Evolutionary conservation across 2,113 vertebrate species (phyloP), one percentile per base, ranked within the genome.

Genomic region (Peucedramus taeniatus): DNA sequence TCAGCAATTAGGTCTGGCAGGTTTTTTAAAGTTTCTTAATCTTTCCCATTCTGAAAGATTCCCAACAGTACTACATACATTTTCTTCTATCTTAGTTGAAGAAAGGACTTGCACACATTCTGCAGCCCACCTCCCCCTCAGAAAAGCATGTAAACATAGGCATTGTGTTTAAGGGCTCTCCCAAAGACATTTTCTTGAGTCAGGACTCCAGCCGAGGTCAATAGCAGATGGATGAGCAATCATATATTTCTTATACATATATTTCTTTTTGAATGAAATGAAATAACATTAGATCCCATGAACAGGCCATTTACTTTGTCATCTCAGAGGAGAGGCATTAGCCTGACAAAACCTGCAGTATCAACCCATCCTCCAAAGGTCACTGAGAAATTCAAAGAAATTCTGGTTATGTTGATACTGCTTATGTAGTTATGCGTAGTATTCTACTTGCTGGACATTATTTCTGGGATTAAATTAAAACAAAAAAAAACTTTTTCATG

Each of bases 381-480:
- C 47, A 70, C 56, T 44, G 35, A 47, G 66, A 90, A 80, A 97
- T 40, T 53, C 47, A 61, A 72, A 89, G 57, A 27, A 83, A 90
- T 44, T 92, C n/a, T 93, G n/a, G 70, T 63, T 75, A 74, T 20
- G 15, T 64, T 54, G 79, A 47, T 56, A 53, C 39, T 88, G 35
- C 77, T 94, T 63, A 74, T 5, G 12, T 76, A 57, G 24, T 53
- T 88, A 44, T 31, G 23, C n/a, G 87, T 33, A 76, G 10, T 50
- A 68, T 83, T 91, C 65, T 71, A 60, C n/a, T 59, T 83, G 68
- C 61, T 89, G 71, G 42, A 56, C 78, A 59, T 76, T 77, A 70
- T 83, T 90, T 83, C 69, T 72, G 74, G 70, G 83, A 72, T 77
- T 80, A 87, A 94, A 92, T 96, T 89, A 94, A 96, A 95, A 50